Conservation (phyloP, 1,140 invertebrate species). For the Diabrotica undecimpunctata region DNA sequence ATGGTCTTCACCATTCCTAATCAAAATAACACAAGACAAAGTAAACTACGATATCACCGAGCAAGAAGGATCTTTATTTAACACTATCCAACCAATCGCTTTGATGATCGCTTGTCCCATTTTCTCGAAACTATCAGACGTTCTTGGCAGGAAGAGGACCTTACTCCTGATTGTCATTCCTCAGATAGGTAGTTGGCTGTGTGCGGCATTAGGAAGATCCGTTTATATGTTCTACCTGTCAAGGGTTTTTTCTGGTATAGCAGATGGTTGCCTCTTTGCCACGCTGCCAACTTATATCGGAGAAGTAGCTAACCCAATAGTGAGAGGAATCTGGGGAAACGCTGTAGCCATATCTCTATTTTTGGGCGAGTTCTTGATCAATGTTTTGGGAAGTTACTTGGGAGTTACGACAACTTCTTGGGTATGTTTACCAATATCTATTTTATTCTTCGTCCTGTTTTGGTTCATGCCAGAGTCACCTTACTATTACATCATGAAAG, state of each 20-base stretch:
- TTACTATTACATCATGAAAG: conserved; percentile 38
- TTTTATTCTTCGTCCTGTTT: conserved; percentile 9
- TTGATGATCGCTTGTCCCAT: not conserved
- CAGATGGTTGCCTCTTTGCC: conserved; percentile 2
- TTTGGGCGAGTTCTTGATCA: conserved; percentile 51
- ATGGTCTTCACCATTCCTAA: conserved; percentile 11
- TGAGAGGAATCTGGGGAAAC: conserved; percentile 57
- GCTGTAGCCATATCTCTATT: conserved; percentile 51
- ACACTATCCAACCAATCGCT: conserved; percentile 5
- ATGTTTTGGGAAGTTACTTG: conserved; percentile 42
- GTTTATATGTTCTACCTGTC: conserved; percentile 7
- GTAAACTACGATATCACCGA: conserved; percentile 12
- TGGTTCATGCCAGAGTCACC: conserved; percentile 41
- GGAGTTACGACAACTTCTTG: conserved; percentile 21
- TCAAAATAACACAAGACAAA: conserved; percentile 16
- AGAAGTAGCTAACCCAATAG: conserved; percentile 61
- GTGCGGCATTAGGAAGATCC: not conserved
- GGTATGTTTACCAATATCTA: conserved; percentile 13
- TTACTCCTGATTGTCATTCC: conserved; percentile 1
- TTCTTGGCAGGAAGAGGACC: conserved; percentile 8
- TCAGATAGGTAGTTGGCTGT: conserved; percentile 2
- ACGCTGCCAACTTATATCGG: conserved; percentile 58
- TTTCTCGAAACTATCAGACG: conserved; percentile 3
- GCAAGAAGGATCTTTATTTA: conserved; percentile 12
- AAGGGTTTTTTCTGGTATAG: conserved; percentile 6